Base-by-base conservation (phyloP, 2,888 invertebrate genomes). In the Protonemura montana region DNA sequence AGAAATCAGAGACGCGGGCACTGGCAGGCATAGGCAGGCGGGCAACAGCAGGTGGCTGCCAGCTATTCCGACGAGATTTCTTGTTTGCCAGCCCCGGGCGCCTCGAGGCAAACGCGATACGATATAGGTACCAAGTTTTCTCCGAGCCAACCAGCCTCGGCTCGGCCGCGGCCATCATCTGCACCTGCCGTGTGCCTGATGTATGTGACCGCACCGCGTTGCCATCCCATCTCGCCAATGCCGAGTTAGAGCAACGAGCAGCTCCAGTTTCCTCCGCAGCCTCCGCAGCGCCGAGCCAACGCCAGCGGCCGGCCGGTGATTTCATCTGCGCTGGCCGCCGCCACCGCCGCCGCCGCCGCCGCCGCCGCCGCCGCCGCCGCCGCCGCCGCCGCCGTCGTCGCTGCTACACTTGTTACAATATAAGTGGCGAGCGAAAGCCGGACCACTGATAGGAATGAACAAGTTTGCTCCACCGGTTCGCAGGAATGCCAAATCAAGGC, bases 171-270 rank as follows among this genome's bases (percentile, higher is more conserved):
- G 87, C 87, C 86, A 87, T 87, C 87, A 87, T 82, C 42, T 85
- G 86, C 87, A 87, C 87, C 87, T 87, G 87, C 87, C 86, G 83
- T 59, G 76, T 27, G 78, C 27, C 76, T 87, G 87, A 87, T 87
- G 86, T 86, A 87, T 87, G 87, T 87, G 87, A 87, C 87, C 87
- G 85, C 82, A 28, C 86, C 42, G 85, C 82, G 87, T 87, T 87
- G 87, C 87, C 87, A 82, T 28, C 78, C 26, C 78, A 78, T 28
- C 78, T 78, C 27, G 30, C 29, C 81, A 28, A 28, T 80, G 28
- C 81, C 10, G 81, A 29, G 28, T 5, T 28, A n/a, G 80, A 25
- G 27, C 35, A 35, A 10, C 35, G 35, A 3, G 35, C 16, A 59
- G 59, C 59, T 81, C 81, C 82, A 76, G 76, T 85, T 81, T 35